Base-by-base conservation (phyloP, 1,140 invertebrate species). In the Caenorhabditis latens region DNA sequence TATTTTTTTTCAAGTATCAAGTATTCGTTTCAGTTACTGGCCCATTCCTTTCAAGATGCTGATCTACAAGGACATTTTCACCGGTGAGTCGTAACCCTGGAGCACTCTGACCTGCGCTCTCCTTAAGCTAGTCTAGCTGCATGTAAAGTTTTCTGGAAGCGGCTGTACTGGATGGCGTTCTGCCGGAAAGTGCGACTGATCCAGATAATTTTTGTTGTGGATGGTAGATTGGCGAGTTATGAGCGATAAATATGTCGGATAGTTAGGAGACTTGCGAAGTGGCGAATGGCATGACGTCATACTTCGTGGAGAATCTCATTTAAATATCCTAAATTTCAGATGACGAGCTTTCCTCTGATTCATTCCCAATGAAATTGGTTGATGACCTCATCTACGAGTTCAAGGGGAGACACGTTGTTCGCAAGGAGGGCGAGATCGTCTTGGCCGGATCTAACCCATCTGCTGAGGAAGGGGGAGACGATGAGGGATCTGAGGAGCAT, bases 341-440 rank as follows among this genome's bases (percentile, higher is more conserved):
- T 90, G 97, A 99, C 93, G 97, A 99, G 94, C 97, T 99, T 95
- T 98, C 98, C 94, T 97, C 97, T 55, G 97, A 99, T 94, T 96
- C 96, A n/a, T 98, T 97, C 93, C 98, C 96, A 94, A 95, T 97
- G 87, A 97, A 98, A 93, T 93, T 98, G 75, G 94, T 98, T 16
- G 96, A 98, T 93, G 96, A 97, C 93, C 89, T 97, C 43, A 92
- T 98, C 57, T 99, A 97, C 91, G 97, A 98, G 95, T 97, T 99
- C 48, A 96, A 96, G 92, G 97, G 97, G 90, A 97, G 95, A 95
- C 93, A 96, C 61, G 94, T 97, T 48, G 94, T 94, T 58, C 95
- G 97, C 90, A 95, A 95, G 90, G 93, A 95, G 71, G 97, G 95
- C 46, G 96, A 98, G 58, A 95, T 98, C 84, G 91, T 94, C 86